Percentiles rank a stretch among this genome's conserved stretches.
phyloP scores from a whole-genome alignment of 1,140 invertebrate species.

The honey bee (Apis mellifera) region Amel_HAv3.1 CM009941.2:10973501-10974000 shows the following conservation, averaged over 20 bases:
- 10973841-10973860: conserved; percentile 59
- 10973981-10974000: not conserved
- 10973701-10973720: conserved; percentile 1
- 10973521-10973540: not conserved
- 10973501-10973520: conserved; percentile 10
- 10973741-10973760: not conserved
- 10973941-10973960: not conserved
- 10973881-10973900: conserved; percentile 21
- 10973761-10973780: not conserved
- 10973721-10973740: not conserved
- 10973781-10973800: conserved; percentile 33
- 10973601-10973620: conserved; percentile 7
- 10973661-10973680: not conserved
- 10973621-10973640: conserved; percentile 62
- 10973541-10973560: conserved; percentile 36
- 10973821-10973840: conserved; percentile 60
- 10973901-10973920: conserved; percentile 13
- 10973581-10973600: conserved; percentile 14
- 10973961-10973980: not conserved
- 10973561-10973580: not conserved
- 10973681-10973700: not conserved
- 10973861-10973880: conserved; percentile 59
- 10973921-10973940: conserved; percentile 3
- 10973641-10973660: conserved; percentile 56
- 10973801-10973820: conserved; percentile 52